Evolutionary conservation across 1,140 invertebrate species (phyloP).

Genomic region (Drosophila lacteicornis): DNA sequence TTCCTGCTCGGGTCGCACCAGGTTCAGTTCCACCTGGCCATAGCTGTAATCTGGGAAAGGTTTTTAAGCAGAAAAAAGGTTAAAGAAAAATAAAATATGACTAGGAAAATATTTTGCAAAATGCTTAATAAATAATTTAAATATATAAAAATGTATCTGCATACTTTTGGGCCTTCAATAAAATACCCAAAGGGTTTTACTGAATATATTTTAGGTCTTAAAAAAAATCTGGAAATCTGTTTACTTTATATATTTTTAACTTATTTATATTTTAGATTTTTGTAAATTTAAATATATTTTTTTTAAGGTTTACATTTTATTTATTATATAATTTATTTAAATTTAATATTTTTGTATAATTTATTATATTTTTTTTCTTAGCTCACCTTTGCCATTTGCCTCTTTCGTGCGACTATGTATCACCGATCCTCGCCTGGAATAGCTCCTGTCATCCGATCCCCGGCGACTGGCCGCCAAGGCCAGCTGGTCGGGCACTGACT

Average conservation of each 20-base stretch:
- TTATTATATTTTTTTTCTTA: neutral
- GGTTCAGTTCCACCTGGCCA: conserved; percentile 70
- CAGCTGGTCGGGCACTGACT: conserved; percentile 65
- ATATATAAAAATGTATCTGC: neutral
- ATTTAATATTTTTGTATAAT: too few species aligned
- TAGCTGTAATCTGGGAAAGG: conserved; percentile 61
- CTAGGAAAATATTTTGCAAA: too few species aligned
- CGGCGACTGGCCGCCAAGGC: conserved; percentile 60
- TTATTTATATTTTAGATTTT: neutral
- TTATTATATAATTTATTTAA: too few species aligned
- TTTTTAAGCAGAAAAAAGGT: too few species aligned
- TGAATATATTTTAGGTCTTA: too few species aligned
- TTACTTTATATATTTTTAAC: neutral
- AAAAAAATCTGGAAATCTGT: too few species aligned
- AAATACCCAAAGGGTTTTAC: too few species aligned
- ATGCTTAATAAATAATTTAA: too few species aligned
- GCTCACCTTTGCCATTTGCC: conserved; percentile 29
- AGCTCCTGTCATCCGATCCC: conserved; percentile 47
- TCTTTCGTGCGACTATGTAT: conserved; percentile 45
- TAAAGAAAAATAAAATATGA: too few species aligned
- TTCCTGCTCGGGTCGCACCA: conserved; percentile 70
- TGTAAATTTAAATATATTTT: too few species aligned
- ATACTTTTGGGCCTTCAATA: too few species aligned
- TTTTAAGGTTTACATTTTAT: conserved; percentile 24
- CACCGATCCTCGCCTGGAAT: conserved; percentile 45